Conservation (phyloP, 2,113 vertebrate species). For the Blennius ocellaris region DNA sequence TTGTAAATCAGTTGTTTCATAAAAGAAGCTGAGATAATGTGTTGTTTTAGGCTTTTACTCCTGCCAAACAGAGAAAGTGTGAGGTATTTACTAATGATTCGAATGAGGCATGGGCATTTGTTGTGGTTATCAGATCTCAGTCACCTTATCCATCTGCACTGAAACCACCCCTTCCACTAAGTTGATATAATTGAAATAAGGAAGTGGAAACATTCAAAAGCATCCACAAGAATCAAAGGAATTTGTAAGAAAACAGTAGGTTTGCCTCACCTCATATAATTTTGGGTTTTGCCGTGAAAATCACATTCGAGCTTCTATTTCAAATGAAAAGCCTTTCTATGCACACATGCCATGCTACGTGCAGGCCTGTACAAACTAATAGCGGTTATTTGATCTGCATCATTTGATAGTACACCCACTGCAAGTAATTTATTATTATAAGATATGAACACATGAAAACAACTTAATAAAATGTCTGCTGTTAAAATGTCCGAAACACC, state of each 20-base stretch:
- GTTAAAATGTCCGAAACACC: conserved; percentile 37
- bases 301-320: conserved; percentile 85
- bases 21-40: conserved; percentile 7
- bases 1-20: conserved; percentile 29
- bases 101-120: conserved; percentile 61
- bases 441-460: conserved; percentile 49
- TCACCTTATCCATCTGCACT: conserved; percentile 78
- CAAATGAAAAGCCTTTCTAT: conserved; percentile 79
- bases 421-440: conserved; percentile 60
- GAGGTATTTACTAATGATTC: conserved; percentile 46
- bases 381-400: conserved; percentile 74
- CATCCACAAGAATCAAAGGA: conserved; percentile 88
- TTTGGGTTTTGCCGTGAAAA: conserved; percentile 88
- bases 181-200: conserved; percentile 84
- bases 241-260: conserved; percentile 85
- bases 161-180: conserved; percentile 84
- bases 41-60: conserved; percentile 31
- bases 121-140: conserved; percentile 74
- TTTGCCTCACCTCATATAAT: conserved; percentile 90
- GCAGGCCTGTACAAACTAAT: conserved; percentile 72
- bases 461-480: conserved; percentile 36
- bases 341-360: conserved; percentile 65
- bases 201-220: conserved; percentile 81
- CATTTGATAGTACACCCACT: conserved; percentile 70
- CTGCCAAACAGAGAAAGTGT: conserved; percentile 49